These are phyloP conservation scores for Hyles vespertilio DNA, from an alignment of 1,140 invertebrate species.

Conservation along the genomic window DNA sequence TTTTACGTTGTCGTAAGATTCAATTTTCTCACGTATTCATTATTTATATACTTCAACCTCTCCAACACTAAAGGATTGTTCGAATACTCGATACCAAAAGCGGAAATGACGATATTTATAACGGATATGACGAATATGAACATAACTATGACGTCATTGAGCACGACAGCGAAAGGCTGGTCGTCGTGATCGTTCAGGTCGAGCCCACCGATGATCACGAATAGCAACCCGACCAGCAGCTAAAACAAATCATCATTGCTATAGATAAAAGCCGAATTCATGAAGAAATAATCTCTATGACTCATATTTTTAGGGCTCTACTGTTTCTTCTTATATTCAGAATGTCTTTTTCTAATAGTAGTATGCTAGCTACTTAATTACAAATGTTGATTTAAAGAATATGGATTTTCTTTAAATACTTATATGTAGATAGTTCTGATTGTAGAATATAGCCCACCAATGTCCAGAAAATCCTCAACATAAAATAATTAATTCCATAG, in stretches of 20 bases:
- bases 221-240: slow-evolving; percentile 86
- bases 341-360: too few species aligned
- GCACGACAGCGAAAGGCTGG: slow-evolving; percentile 81
- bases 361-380: too few species aligned
- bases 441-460: too few species aligned
- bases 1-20: slow-evolving; percentile 33
- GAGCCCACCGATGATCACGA: slow-evolving; percentile 86
- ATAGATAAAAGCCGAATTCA: not conserved
- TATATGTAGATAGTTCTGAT: too few species aligned
- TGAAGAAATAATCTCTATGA: too few species aligned
- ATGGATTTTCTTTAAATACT: too few species aligned
- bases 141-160: slow-evolving; percentile 88
- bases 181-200: slow-evolving; percentile 85
- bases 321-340: too few species aligned
- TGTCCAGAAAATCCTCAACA: too few species aligned
- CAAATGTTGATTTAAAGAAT: too few species aligned
- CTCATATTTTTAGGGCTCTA: too few species aligned
- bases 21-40: slow-evolving; percentile 52
- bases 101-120: slow-evolving; percentile 87
- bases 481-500: too few species aligned
- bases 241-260: slow-evolving; percentile 58
- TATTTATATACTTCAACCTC: slow-evolving; percentile 54
- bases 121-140: slow-evolving; percentile 87
- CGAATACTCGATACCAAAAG: slow-evolving; percentile 87
- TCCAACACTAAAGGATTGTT: slow-evolving; percentile 77